phyloP scores from a whole-genome alignment of 2,888 invertebrate genomes.

The Chrysina gloriosa region DNA sequence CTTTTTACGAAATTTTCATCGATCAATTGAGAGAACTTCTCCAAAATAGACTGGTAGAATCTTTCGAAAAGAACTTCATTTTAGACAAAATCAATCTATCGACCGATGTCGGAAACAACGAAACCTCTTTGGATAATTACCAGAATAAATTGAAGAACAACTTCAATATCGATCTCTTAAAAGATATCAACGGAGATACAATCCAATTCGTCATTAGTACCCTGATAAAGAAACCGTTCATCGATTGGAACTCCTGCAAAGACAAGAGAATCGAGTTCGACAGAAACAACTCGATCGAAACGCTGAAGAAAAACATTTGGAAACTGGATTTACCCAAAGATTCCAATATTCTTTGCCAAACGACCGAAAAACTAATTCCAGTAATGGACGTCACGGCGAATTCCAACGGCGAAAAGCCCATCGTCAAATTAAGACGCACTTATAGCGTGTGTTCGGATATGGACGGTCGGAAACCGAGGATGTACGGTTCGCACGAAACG shows the following conservation, averaged over 20 bases:
- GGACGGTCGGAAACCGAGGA: conserved; percentile 47
- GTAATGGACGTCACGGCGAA: conserved; percentile 58
- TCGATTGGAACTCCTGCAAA: not conserved
- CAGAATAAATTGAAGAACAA: not conserved
- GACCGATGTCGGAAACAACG: not conserved
- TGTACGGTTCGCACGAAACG: conserved; percentile 55
- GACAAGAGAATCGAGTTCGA: conserved; percentile 2
- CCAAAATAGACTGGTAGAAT: not conserved
- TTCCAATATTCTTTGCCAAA: conserved; percentile 24
- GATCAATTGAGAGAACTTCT: conserved; percentile 10
- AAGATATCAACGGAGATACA: not conserved
- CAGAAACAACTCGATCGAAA: not conserved
- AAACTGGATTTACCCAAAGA: conserved; percentile 22
- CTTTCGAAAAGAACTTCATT: not conserved
- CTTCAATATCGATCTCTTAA: not conserved
- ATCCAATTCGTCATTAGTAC: not conserved
- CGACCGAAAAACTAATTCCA: conserved; percentile 58
- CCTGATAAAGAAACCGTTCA: not conserved
- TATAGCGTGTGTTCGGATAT: conserved; percentile 57
- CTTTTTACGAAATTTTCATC: not conserved
- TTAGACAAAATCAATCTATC: not conserved
- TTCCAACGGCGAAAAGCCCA: conserved; percentile 41
- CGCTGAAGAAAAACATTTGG: conserved; percentile 4
- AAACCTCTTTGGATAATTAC: not conserved
- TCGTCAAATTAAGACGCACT: conserved; percentile 55